Evolutionary conservation across 2,113 vertebrate genomes (phyloP).

Genomic region (Alexandromys fortis): DNA sequence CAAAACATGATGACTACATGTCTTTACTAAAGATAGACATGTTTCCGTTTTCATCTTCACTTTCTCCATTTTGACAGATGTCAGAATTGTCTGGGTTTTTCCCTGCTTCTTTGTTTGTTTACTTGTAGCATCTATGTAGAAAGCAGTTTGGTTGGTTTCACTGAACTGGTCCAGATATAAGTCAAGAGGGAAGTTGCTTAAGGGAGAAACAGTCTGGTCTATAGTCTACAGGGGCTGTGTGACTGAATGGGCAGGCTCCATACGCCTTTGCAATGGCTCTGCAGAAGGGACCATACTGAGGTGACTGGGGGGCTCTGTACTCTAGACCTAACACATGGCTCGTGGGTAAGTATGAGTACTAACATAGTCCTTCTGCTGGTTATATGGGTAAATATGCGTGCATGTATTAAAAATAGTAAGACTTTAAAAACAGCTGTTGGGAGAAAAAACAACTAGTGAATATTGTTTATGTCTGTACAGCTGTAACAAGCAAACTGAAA

Average conservation of each 20-base stretch:
- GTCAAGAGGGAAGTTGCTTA: slow-evolving; percentile 25
- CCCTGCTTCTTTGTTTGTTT: not conserved
- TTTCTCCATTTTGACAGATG: not conserved
- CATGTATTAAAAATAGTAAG: not conserved
- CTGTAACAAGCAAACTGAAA: not conserved
- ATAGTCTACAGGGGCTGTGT: not conserved
- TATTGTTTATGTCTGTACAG: not conserved
- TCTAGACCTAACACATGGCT: not conserved
- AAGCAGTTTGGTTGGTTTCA: not conserved
- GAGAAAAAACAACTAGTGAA: not conserved
- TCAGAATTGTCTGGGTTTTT: not conserved
- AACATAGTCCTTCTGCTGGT: not conserved
- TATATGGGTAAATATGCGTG: not conserved
- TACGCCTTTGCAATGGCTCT: not conserved
- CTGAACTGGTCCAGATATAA: not conserved
- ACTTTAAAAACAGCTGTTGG: not conserved
- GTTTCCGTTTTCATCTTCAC: not conserved
- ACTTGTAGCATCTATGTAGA: not conserved
- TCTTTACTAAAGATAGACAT: not conserved
- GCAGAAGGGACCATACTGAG: not conserved
- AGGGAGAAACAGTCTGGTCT: not conserved
- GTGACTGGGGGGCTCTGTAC: not conserved
- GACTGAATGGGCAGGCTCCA: not conserved
- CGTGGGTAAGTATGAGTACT: not conserved
- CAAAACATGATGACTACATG: not conserved